phyloP scores from a whole-genome alignment of 2,797 vertebrate species.

The Intellagama lesueurii region DNA sequence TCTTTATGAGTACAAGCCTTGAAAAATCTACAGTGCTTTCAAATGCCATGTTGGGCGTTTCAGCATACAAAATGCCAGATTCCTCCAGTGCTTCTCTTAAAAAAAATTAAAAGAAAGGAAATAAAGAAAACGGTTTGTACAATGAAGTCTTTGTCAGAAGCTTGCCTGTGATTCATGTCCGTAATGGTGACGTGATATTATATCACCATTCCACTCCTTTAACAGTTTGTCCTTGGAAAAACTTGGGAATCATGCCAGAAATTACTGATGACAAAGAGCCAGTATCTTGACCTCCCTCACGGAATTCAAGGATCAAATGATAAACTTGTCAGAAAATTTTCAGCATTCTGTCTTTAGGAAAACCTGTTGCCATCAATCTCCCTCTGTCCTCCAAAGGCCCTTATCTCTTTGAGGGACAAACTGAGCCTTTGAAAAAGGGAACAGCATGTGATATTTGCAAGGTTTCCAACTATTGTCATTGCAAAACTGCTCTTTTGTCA shows the following conservation, averaged over 20 bases:
- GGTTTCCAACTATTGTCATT: slow-evolving; percentile 31
- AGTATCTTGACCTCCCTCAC: slow-evolving; percentile 47
- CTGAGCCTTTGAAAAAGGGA: slow-evolving; percentile 42
- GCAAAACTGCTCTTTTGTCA: slow-evolving; percentile 56
- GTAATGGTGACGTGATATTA: slow-evolving; percentile 36
- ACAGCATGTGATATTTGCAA: background rate
- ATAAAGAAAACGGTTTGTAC: slow-evolving; percentile 32
- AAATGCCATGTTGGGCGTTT: slow-evolving; percentile 35
- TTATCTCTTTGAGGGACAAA: slow-evolving; percentile 45
- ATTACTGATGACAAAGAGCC: slow-evolving; percentile 63
- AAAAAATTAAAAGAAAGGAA: slow-evolving; percentile 37
- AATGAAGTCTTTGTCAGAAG: slow-evolving; percentile 57
- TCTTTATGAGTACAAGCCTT: background rate
- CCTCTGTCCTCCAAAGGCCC: background rate
- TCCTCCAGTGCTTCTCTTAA: slow-evolving; percentile 43
- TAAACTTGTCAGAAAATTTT: slow-evolving; percentile 66
- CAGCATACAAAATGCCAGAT: slow-evolving; percentile 28
- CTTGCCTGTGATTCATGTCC: slow-evolving; percentile 63
- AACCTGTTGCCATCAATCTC: slow-evolving; percentile 68
- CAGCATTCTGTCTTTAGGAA: slow-evolving; percentile 54
- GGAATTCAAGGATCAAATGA: slow-evolving; percentile 72
- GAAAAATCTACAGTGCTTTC: slow-evolving; percentile 36
- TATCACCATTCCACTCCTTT: slow-evolving; percentile 55
- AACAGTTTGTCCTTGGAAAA: slow-evolving; percentile 72
- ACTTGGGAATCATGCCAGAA: slow-evolving; percentile 65